These are phyloP conservation scores for Dreissena rostriformis DNA, from an alignment of 1,140 invertebrate species.

Conservation along the genomic window DNA sequence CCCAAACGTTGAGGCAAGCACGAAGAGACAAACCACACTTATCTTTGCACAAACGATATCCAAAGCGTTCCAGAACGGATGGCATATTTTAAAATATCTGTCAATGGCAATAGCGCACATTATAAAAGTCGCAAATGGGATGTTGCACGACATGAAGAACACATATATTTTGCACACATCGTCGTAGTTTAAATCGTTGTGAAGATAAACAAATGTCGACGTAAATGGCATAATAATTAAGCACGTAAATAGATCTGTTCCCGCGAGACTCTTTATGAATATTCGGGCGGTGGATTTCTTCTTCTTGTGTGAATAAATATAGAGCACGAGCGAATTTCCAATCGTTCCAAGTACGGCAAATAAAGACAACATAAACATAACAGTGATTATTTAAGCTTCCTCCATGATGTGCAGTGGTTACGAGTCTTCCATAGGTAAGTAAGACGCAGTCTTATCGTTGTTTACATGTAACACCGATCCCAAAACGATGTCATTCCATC, in stretches of 20 bases:
- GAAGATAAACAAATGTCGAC: slow-evolving; percentile 68
- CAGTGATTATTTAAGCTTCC: slow-evolving; percentile 8
- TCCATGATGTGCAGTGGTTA: too few species aligned
- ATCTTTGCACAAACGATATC: too few species aligned
- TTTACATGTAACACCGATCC: too few species aligned
- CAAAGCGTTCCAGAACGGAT: too few species aligned
- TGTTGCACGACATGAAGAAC: slow-evolving; percentile 78
- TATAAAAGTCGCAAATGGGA: slow-evolving; percentile 78
- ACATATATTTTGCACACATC: slow-evolving; percentile 78
- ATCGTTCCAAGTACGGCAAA: slow-evolving; percentile 71
- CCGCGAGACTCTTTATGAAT: too few species aligned
- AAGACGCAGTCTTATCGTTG: too few species aligned
- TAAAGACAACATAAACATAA: slow-evolving; percentile 70
- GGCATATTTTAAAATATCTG: slow-evolving; percentile 78
- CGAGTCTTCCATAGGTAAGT: too few species aligned
- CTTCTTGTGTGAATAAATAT: slow-evolving; percentile 76
- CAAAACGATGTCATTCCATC: too few species aligned
- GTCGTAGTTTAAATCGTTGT: slow-evolving; percentile 70
- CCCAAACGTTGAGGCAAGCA: too few species aligned
- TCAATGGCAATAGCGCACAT: slow-evolving; percentile 80
- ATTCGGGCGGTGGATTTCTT: too few species aligned
- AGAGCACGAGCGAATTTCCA: too few species aligned
- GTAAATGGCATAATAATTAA: slow-evolving; percentile 77
- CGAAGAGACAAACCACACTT: too few species aligned
- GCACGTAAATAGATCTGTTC: slow-evolving; percentile 78